Conservation (phyloP, 1,140 invertebrate species). For the Scaptomyza montana region DNA sequence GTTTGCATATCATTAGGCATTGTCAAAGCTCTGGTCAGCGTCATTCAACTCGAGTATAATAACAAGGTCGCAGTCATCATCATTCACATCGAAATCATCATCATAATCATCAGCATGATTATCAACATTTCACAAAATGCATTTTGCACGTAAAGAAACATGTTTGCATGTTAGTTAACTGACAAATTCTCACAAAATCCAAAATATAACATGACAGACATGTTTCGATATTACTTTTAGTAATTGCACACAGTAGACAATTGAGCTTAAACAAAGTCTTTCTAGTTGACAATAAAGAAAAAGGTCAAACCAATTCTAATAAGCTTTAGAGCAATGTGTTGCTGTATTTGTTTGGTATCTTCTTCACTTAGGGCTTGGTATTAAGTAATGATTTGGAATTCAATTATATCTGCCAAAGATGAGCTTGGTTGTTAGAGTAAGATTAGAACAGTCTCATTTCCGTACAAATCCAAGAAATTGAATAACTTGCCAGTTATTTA, state of each 20-base stretch:
- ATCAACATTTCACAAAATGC: slow-evolving; percentile 2
- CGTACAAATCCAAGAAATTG: too few relatives aligned
- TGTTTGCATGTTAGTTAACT: slow-evolving; percentile 10
- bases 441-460: not conserved
- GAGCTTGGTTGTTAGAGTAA: not conserved
- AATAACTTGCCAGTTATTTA: too few relatives aligned
- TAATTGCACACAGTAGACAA: not conserved
- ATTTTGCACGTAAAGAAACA: slow-evolving; percentile 9
- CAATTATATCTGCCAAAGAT: too few relatives aligned
- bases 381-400: too few relatives aligned
- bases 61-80: slow-evolving; percentile 25
- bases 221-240: not conserved
- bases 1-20: slow-evolving; percentile 33
- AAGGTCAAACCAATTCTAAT: too few relatives aligned
- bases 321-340: too few relatives aligned
- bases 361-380: too few relatives aligned
- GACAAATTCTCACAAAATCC: not conserved
- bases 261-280: not conserved
- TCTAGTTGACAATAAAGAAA: not conserved
- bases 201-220: not conserved
- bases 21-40: slow-evolving; percentile 12
- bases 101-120: too few relatives aligned
- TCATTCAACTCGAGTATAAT: not conserved
- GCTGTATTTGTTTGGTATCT: too few relatives aligned
- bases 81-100: slow-evolving; percentile 6